Evolutionary conservation across 2,888 invertebrate species (phyloP), one percentile per base, ranked within the genome.

Genomic region (Heliconius erato): DNA sequence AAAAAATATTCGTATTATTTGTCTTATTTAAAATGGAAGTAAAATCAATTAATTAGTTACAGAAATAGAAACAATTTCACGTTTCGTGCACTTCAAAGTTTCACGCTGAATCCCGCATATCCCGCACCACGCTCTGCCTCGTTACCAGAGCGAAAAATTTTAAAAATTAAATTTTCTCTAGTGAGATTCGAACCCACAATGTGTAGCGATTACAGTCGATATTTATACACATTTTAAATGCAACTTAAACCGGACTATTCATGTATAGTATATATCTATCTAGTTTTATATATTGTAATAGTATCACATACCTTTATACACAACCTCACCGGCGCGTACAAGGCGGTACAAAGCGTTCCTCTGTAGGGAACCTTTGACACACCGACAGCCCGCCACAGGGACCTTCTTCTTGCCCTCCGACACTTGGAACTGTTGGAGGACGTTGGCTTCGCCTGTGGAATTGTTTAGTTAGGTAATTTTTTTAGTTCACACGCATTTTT

Each of bases 361-460:
- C 83, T 97, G 97, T 2, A 99, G 96, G 0, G 95, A 86, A 0
- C 99, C 99, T 90, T 97, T 97, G 0, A 96, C 95, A 91, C 99
- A 99, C 72, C 98, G 96, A 88, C 98, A 98, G 0, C 99, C 99
- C 0, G 99, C 99, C 23, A 99, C 98, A 0, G 97, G 97, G 4
- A 98, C 95, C 90, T 98, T 98, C 91, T 97, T 97, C 90, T 97
- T 97, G 16, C 98, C 98, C 88, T 98, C 98, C 79, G 97, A 97
- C 82, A 99, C 97, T 81, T 97, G 90, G 92, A 99, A 99, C 89
- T 98, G 97, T 90, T 99, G 98, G 26, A 98, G 91, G 3, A 99
- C 98, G 88, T 97, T 97, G 1, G 99, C 99, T 95, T 98, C 98
- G 0, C 98, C 98, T 97, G 91, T n/a, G n/a, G 32, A 6, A n/a